Percentiles rank a stretch among this genome's conserved stretches.
Evolutionary conservation across 2,888 invertebrate species (phyloP).

Genomic region (Leptogaster cylindrica): DNA sequence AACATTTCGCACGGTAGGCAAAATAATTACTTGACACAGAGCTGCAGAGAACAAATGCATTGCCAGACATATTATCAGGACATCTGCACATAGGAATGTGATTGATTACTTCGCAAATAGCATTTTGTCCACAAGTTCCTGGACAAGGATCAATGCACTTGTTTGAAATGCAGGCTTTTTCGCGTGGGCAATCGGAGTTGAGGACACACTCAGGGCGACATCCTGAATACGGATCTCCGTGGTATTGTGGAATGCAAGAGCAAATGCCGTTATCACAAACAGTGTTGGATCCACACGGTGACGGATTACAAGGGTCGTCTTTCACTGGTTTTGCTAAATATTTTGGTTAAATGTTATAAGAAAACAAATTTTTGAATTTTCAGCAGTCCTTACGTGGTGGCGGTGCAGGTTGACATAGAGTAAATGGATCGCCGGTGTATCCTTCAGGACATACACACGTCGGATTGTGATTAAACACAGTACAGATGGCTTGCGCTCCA

Average conservation of each 20-base stretch:
- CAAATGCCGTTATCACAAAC: constrained; percentile 71
- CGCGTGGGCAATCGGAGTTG: constrained; percentile 73
- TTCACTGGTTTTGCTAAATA: constrained; percentile 53
- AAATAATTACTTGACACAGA: constrained; percentile 58
- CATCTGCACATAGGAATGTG: constrained; percentile 81
- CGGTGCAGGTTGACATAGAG: constrained; percentile 64
- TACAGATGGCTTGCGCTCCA: constrained; percentile 75
- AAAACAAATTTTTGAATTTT: too few species aligned
- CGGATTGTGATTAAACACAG: constrained; percentile 77
- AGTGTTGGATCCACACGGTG: constrained; percentile 80
- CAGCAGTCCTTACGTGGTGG: constrained; percentile 65
- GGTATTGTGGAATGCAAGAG: constrained; percentile 71
- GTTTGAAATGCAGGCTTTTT: constrained; percentile 73
- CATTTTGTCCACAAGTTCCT: constrained; percentile 78
- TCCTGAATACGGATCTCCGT: constrained; percentile 77
- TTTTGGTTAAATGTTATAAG: too few species aligned
- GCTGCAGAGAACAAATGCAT: constrained; percentile 70
- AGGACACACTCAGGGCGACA: constrained; percentile 84
- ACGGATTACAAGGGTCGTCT: constrained; percentile 68
- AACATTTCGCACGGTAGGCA: too few species aligned
- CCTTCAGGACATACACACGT: constrained; percentile 67
- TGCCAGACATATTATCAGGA: constrained; percentile 73
- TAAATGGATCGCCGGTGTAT: constrained; percentile 70
- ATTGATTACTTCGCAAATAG: constrained; percentile 76
- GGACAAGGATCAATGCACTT: constrained; percentile 82